These are phyloP conservation scores for Microtus montanus DNA, from an alignment of 2,113 vertebrate genomes.

Conservation along the genomic window DNA sequence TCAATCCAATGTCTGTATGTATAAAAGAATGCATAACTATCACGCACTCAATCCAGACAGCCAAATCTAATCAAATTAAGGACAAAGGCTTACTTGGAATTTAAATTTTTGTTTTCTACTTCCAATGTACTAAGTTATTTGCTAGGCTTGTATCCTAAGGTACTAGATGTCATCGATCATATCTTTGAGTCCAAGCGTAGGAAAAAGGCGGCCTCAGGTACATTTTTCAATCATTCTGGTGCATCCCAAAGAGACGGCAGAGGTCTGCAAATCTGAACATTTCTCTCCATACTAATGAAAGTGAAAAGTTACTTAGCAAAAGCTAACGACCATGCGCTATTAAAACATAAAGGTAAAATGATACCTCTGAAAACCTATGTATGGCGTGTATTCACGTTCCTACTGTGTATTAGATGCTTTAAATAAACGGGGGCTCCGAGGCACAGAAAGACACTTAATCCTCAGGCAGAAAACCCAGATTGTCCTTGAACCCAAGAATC, in stretches of 20 bases:
- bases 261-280: not conserved
- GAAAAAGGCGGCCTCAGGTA: too few relatives aligned
- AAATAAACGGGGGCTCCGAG: not conserved
- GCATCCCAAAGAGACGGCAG: constrained; percentile 14
- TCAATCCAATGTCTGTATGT: too few relatives aligned
- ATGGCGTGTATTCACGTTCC: not conserved
- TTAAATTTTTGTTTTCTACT: too few relatives aligned
- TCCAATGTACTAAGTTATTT: too few relatives aligned
- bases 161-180: too few relatives aligned
- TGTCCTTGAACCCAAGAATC: not conserved
- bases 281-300: constrained; percentile 40
- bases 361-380: not conserved
- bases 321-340: not conserved
- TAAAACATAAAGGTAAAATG: constrained; percentile 1
- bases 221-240: not conserved
- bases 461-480: not conserved
- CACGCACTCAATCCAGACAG: too few relatives aligned
- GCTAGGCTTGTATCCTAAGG: too few relatives aligned
- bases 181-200: too few relatives aligned
- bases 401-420: not conserved
- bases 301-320: constrained; percentile 35
- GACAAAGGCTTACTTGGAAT: too few relatives aligned
- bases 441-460: constrained; percentile 8
- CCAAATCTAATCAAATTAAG: too few relatives aligned
- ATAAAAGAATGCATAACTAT: too few relatives aligned